Percentiles rank a stretch among this genome's conserved stretches.
These are phyloP conservation scores for Leptopilina drosophilae DNA, from an alignment of 2,888 invertebrate genomes.

Conservation along the genomic window DNA sequence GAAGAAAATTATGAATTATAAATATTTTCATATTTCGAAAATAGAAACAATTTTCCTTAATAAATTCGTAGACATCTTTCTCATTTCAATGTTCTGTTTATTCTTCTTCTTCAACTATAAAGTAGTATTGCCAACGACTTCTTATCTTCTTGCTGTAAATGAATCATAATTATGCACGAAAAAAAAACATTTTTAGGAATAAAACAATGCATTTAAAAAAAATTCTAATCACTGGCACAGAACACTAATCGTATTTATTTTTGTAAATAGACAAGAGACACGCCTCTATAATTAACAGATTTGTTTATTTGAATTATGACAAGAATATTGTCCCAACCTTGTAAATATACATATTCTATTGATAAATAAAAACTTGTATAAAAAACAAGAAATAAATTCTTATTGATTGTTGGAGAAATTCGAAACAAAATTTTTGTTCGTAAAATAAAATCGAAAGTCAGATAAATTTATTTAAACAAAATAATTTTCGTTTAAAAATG, in stretches of 20 bases:
- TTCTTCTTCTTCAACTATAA: slow-evolving; percentile 70
- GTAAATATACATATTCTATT: slow-evolving; percentile 7
- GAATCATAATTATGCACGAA: background rate
- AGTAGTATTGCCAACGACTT: slow-evolving; percentile 65
- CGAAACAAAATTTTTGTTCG: no score
- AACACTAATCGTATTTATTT: slow-evolving; percentile 12
- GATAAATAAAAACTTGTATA: no score
- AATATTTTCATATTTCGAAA: background rate
- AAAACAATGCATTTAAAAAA: background rate
- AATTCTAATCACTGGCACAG: background rate
- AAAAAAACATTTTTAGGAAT: background rate
- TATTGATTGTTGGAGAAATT: no score
- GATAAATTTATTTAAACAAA: no score
- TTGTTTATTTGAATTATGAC: background rate
- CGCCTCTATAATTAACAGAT: background rate
- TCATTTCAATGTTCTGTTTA: slow-evolving; percentile 61
- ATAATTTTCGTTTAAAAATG: no score
- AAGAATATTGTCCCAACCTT: slow-evolving; percentile 11
- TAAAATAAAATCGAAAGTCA: no score
- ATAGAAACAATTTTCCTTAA: slow-evolving; percentile 56
- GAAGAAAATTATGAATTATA: no score
- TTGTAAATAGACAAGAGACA: background rate
- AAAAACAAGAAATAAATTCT: no score
- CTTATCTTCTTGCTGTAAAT: slow-evolving; percentile 51
- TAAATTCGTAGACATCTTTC: slow-evolving; percentile 60